Base-by-base conservation (phyloP, 2,797 vertebrate genomes). In the Adelosebastes latens region DNA sequence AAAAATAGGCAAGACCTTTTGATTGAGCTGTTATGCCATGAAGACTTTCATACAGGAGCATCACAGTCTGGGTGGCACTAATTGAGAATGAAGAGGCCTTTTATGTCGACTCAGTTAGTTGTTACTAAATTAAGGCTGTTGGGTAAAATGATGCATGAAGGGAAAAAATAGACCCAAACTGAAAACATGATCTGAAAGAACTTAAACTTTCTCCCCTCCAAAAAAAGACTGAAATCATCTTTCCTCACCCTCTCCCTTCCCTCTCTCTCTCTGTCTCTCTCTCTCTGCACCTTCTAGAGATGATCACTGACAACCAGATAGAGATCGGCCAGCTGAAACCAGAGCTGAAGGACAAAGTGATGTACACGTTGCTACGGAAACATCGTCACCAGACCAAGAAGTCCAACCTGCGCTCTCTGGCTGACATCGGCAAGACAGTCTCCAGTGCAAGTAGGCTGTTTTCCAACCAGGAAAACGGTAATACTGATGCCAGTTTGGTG, bases 371-470 rank as follows among this genome's bases (percentile, higher is more conserved):
- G 93, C 96, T 99, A 75, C 96, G 98, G 92, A 98, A 96, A 90
- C 98, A 99, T 89, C 96, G 97, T 29, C 98, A 99, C 92, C 98
- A 99, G 94, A 99, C 98, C 88, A 99, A 99, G 96, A 99, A 99
- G 87, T 99, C 98, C 89, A 99, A 99, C 94, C 97, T 99, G 67
- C 98, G 98, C 39, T 99, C 98, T 0, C 94, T 99, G 94, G 97
- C 98, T 9, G 98, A 99, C 95, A 99, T 99, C 8, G 98, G 98
- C 86, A 99, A 97, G 96, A 99, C 98, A 24, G 98, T 99, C 93
- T 99, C 98, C 95, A 98, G 97, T 96, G 98, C 98, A 97, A 99
- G 98, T 98, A 97, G 97, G 97, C 97, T 99, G 97, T 99, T 99
- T 97, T 95, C 97, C 97, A 97, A 95, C 97, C 97, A 95, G 74